These are phyloP conservation scores for Apogon talboti DNA, from an alignment of 2,797 vertebrate species.

Conservation along the genomic window DNA sequence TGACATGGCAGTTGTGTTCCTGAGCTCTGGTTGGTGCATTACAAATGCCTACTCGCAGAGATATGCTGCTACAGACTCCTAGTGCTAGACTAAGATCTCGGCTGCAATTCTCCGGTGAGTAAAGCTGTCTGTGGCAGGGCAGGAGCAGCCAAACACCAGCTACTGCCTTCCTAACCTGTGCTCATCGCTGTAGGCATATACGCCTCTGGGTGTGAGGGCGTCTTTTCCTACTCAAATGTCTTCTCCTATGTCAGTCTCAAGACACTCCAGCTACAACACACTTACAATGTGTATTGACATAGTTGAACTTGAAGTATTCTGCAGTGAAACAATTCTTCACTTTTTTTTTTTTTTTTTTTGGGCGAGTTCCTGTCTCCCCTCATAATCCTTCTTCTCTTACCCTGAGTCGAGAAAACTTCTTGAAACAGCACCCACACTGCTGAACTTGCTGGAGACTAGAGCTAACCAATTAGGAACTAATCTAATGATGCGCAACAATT, in stretches of 20 bases:
- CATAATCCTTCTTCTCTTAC: conserved; percentile 11
- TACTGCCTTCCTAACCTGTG: conserved; percentile 25
- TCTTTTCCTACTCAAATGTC: conserved; percentile 23
- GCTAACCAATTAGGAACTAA: conserved; percentile 66
- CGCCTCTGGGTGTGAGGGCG: conserved; percentile 40
- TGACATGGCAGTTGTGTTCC: conserved; percentile 66
- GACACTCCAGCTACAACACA: conserved; percentile 13
- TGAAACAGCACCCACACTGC: conserved; percentile 13
- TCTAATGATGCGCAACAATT: conserved; percentile 68
- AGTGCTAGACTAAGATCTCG: conserved; percentile 53
- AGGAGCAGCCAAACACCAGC: conserved; percentile 33
- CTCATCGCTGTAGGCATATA: conserved; percentile 45
- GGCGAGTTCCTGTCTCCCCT: conserved; percentile 2
- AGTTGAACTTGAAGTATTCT: conserved; percentile 22
- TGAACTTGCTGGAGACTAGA: conserved; percentile 43
- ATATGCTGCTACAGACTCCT: conserved; percentile 45
- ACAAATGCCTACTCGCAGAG: conserved; percentile 56
- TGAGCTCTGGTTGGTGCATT: conserved; percentile 61
- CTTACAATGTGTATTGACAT: conserved; percentile 4
- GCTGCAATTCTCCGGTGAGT: conserved; percentile 49
- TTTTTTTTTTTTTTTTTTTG: conserved; percentile 6
- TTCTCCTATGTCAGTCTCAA: conserved; percentile 35
- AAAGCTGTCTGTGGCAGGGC: conserved; percentile 50
- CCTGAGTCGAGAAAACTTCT: conserved; percentile 27
- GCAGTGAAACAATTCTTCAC: conserved; percentile 18